These are phyloP conservation scores for Rhynchophorus ferrugineus DNA, from an alignment of 1,140 invertebrate species.

Conservation along the genomic window DNA sequence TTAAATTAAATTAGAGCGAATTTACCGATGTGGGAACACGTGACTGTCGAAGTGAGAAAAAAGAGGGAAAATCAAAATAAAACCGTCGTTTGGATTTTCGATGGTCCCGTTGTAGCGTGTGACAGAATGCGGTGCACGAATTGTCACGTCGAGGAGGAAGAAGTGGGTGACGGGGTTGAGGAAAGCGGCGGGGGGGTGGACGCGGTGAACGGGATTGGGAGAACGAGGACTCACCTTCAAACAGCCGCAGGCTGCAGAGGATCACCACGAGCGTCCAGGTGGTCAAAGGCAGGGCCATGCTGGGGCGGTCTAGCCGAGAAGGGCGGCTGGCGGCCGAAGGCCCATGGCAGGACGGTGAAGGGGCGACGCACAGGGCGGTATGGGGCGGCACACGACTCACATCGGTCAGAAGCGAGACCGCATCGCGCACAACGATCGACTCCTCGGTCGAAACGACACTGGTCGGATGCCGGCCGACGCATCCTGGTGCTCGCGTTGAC, in stretches of 20 bases:
- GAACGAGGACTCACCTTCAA: slow-evolving; percentile 11
- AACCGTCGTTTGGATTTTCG: too few relatives aligned
- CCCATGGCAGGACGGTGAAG: slow-evolving; percentile 17
- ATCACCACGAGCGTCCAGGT: slow-evolving; percentile 22
- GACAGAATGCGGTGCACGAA: too few relatives aligned
- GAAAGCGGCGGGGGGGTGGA: too few relatives aligned
- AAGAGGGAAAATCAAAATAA: too few relatives aligned
- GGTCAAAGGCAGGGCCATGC: slow-evolving; percentile 18
- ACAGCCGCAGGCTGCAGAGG: slow-evolving; percentile 21
- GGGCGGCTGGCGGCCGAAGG: slow-evolving; percentile 20
- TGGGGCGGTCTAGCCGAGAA: slow-evolving; percentile 23
- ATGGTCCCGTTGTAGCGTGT: too few relatives aligned
- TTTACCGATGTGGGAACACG: too few relatives aligned
- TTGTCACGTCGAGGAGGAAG: too few relatives aligned
- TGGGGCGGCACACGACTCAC: slow-evolving; percentile 9
- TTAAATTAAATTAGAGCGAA: too few relatives aligned
- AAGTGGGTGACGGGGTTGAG: too few relatives aligned
- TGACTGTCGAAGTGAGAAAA: too few relatives aligned
- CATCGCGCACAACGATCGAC: neutral
- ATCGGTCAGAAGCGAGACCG: neutral
- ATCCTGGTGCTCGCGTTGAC: slow-evolving; percentile 12
- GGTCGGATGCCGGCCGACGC: slow-evolving; percentile 8
- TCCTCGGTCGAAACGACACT: slow-evolving; percentile 16
- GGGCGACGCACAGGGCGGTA: slow-evolving; percentile 10
- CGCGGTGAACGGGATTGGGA: too few relatives aligned